A percentile compares a stretch with the other conserved stretches of the same genome.
phyloP scores from a whole-genome alignment of 2,888 invertebrate genomes.

The Tiphia femorata region DNA sequence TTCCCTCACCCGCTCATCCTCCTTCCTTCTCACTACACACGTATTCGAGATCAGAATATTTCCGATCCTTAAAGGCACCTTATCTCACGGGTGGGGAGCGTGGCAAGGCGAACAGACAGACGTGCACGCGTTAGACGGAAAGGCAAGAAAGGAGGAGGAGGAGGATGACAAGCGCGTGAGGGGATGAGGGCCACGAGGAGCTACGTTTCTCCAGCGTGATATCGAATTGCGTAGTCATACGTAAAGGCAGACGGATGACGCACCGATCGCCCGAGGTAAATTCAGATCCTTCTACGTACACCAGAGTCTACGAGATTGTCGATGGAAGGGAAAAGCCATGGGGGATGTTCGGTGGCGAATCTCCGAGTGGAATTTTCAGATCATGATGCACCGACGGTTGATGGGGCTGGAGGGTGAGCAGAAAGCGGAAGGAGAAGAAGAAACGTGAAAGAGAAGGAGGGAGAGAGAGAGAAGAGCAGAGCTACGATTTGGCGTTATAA shows the following conservation, averaged over 20 bases:
- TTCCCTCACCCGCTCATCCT: constrained; percentile 13
- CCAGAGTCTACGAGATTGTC: constrained; percentile 40
- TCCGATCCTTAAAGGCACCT: constrained; percentile 29
- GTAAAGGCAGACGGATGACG: constrained; percentile 57
- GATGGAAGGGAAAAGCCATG: constrained; percentile 4
- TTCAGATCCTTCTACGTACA: constrained; percentile 49
- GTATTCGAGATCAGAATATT: constrained; percentile 30
- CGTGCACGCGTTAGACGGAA: too few species aligned
- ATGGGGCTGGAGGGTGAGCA: background rate
- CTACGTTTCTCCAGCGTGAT: constrained; percentile 49
- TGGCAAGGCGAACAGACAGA: background rate
- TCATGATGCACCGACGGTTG: constrained; percentile 30
- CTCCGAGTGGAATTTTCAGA: constrained; percentile 22
- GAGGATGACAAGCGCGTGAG: background rate
- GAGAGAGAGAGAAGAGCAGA: constrained; percentile 19
- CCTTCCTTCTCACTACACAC: constrained; percentile 21
- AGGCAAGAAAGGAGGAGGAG: too few species aligned
- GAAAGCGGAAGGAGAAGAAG: constrained; percentile 9
- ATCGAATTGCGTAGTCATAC: constrained; percentile 64
- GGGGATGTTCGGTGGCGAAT: constrained; percentile 4
- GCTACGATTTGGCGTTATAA: constrained; percentile 38
- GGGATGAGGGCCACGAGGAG: too few species aligned
- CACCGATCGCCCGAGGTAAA: constrained; percentile 53
- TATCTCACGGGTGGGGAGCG: too few species aligned
- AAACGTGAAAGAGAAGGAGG: constrained; percentile 8